Conservation (phyloP, 2,888 invertebrate genomes). For the Cephus pulcher region DNA sequence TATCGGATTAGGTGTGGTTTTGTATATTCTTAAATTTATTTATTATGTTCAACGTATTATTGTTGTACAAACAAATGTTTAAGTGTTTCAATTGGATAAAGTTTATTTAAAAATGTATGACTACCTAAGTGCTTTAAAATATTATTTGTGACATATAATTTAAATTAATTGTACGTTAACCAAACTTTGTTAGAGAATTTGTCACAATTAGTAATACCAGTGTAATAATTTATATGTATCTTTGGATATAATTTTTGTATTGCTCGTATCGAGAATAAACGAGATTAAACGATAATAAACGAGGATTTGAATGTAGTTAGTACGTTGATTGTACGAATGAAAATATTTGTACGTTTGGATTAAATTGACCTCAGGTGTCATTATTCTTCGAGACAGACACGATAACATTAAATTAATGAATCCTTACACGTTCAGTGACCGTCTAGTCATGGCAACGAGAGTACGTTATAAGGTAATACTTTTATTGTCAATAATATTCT, state of each 20-base stretch:
- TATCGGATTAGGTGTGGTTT: background rate
- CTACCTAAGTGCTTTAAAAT: background rate
- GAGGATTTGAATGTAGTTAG: background rate
- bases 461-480: background rate
- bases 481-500: constrained; percentile 15
- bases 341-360: background rate
- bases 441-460: background rate
- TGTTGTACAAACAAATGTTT: background rate
- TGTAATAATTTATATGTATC: constrained; percentile 15
- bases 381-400: background rate
- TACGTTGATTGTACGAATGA: background rate
- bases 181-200: background rate
- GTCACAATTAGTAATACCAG: background rate
- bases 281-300: background rate
- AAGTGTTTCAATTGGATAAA: background rate
- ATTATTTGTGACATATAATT: background rate
- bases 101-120: background rate
- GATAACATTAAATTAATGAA: background rate
- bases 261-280: constrained; percentile 1
- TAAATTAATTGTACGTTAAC: background rate
- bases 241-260: constrained; percentile 21
- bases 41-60: background rate
- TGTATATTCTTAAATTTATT: background rate
- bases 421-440: background rate
- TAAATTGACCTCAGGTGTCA: background rate